Base-by-base conservation (phyloP, 2,888 invertebrate species). In the Eulithis prunata region DNA sequence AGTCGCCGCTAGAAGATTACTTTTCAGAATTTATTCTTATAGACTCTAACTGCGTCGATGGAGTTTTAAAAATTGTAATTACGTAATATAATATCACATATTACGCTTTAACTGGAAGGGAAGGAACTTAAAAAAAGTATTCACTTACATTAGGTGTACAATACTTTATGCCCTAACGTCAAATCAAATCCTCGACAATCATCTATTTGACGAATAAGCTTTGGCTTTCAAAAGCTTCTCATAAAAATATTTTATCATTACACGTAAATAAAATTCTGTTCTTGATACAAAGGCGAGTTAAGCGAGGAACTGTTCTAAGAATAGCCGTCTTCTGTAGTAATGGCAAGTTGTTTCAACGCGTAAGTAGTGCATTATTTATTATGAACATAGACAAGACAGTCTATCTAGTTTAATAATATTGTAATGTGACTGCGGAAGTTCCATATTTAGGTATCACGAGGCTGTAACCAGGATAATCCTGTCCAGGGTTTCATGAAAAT, bases 361-460 rank as follows among this genome's bases (percentile, higher is more conserved):
- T 41, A 38, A 32, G 36, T 57, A 49, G 49, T 49, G 49, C 10
- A 49, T 49, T 49, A 49, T 49, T 49, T 49, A 21, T 65, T 70
- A 57, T 56, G 67, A 62, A 62, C 49, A 11, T 11, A 49, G 49
- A 21, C 21, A 43, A 8, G 66, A 69, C 65, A 67, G 65, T 66
- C 69, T 61, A 84, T 77, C 68, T 63, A 84, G 78, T 83, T 83
- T 83, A 83, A 84, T 86, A 85, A 84, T 84, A 84, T 85, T 83
- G 83, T 85, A 86, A 88, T 87, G 80, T 86, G 82, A 71, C 75
- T 62, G 32, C 41, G 46, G 64, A 83, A 86, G 80, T 86, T 85
- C 73, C 74, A 70, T 79, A 75, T 80, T 82, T 82, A 86, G 1
- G 38, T 62, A 57, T 45, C n/a, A 4, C 45, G 55, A 52, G 56